Evolutionary conservation across 2,113 vertebrate species (phyloP).

Genomic region (Hippoglossus stenolepis): DNA sequence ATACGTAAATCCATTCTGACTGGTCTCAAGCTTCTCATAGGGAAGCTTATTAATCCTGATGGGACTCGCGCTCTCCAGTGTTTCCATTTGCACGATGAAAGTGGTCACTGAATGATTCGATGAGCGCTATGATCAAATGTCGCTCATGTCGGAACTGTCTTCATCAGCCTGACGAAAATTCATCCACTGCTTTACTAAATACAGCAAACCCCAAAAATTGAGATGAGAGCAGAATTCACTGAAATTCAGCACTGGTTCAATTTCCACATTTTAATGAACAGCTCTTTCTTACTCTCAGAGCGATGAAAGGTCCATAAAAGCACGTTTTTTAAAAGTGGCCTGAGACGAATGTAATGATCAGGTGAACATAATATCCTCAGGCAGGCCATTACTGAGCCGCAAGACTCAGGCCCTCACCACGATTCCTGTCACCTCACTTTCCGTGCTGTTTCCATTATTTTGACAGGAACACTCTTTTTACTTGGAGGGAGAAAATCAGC

Average conservation of each 20-base stretch:
- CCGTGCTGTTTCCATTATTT: constrained; percentile 25
- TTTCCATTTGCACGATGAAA: constrained; percentile 22
- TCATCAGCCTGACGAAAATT: neutral
- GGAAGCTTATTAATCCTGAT: constrained; percentile 29
- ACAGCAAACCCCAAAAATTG: neutral
- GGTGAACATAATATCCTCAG: constrained; percentile 9
- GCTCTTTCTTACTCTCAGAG: neutral
- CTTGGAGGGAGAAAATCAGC: constrained; percentile 6
- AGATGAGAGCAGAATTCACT: neutral
- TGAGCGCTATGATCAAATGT: neutral
- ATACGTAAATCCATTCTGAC: constrained; percentile 41
- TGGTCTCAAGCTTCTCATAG: constrained; percentile 12
- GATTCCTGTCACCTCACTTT: constrained; percentile 30
- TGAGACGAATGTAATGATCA: constrained; percentile 13
- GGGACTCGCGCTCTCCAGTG: neutral
- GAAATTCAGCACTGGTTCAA: neutral
- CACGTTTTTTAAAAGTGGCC: neutral
- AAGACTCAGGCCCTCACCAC: constrained; percentile 16
- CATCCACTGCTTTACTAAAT: neutral
- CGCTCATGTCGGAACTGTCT: neutral
- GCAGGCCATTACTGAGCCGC: constrained; percentile 22
- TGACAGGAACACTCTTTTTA: constrained; percentile 48
- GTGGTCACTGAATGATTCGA: constrained; percentile 12
- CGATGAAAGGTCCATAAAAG: neutral
- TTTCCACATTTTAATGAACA: neutral